Conservation (phyloP, 1,140 invertebrate species). For the Scaptomyza pallida region DNA sequence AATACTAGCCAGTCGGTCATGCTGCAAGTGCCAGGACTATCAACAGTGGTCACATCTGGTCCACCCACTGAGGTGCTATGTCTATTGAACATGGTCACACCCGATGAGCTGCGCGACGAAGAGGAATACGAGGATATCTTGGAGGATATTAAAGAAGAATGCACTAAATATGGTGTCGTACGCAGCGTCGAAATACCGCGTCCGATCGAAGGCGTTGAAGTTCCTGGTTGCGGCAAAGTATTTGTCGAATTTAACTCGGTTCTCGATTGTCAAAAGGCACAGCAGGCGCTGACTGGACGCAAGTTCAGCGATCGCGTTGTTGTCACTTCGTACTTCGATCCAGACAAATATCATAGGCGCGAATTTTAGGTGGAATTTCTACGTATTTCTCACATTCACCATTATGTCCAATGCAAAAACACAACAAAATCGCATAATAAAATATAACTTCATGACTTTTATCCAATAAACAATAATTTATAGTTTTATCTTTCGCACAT, state of each 20-base stretch:
- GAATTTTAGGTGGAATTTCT: conserved; percentile 92
- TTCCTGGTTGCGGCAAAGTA: conserved; percentile 99
- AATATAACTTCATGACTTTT: conserved; percentile 51
- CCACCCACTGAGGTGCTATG: conserved; percentile 98
- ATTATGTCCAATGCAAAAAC: conserved; percentile 65
- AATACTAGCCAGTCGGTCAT: conserved; percentile 89
- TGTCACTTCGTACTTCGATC: conserved; percentile 99
- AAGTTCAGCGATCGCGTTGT: conserved; percentile 99
- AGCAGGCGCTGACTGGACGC: conserved; percentile 97
- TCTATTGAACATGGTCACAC: conserved; percentile 99
- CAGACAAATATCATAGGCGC: conserved; percentile 98
- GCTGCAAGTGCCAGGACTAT: conserved; percentile 96
- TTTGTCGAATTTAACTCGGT: conserved; percentile 99
- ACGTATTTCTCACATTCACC: conserved; percentile 77
- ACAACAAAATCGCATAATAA: conserved; percentile 46
- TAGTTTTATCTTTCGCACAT: background rate
- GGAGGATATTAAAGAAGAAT: conserved; percentile 99
- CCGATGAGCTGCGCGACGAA: conserved; percentile 98
- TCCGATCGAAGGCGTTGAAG: conserved; percentile 98
- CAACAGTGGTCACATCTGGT: conserved; percentile 92
- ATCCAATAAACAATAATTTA: conserved; percentile 30
- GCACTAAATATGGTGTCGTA: conserved; percentile 98
- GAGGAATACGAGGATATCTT: conserved; percentile 99
- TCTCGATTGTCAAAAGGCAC: conserved; percentile 98
- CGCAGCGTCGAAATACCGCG: conserved; percentile 98